Evolutionary conservation across 2,888 invertebrate species (phyloP).

Genomic region (Tromatobia lineatoria): DNA sequence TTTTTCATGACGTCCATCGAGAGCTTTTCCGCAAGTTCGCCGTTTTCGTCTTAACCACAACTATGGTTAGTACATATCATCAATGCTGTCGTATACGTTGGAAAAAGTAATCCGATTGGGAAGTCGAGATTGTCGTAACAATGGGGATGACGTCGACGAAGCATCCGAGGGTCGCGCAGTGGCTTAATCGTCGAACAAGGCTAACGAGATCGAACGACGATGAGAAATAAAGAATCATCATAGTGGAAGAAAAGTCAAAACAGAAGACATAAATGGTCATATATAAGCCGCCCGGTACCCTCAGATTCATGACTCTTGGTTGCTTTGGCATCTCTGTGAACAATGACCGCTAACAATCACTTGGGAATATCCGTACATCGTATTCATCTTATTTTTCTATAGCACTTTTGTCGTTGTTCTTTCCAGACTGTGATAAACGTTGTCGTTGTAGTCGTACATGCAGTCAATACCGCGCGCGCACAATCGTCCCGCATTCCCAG

Average conservation of each 20-base stretch:
- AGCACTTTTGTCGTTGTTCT: slow-evolving; percentile 42
- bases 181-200: slow-evolving; percentile 76
- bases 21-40: not conserved
- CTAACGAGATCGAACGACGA: slow-evolving; percentile 40
- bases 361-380: slow-evolving; percentile 13
- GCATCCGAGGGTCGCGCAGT: slow-evolving; percentile 4
- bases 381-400: slow-evolving; percentile 34
- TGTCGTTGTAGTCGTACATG: not conserved
- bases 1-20: slow-evolving; percentile 50
- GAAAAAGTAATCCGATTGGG: slow-evolving; percentile 74
- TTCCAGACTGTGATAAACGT: slow-evolving; percentile 51
- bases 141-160: slow-evolving; percentile 55
- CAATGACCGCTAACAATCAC: slow-evolving; percentile 53
- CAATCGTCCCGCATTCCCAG: slow-evolving; percentile 66
- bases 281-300: slow-evolving; percentile 29
- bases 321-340: slow-evolving; percentile 12
- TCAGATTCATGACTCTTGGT: not conserved
- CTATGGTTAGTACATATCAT: not conserved
- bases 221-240: slow-evolving; percentile 8
- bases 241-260: slow-evolving; percentile 36
- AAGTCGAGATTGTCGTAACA: slow-evolving; percentile 64
- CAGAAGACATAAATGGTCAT: slow-evolving; percentile 14
- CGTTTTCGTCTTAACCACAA: not conserved
- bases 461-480: slow-evolving; percentile 5
- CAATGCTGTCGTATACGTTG: slow-evolving; percentile 30